These are phyloP conservation scores for Dendroctonus ponderosae DNA, from an alignment of 1,140 invertebrate species.

Conservation along the genomic window DNA sequence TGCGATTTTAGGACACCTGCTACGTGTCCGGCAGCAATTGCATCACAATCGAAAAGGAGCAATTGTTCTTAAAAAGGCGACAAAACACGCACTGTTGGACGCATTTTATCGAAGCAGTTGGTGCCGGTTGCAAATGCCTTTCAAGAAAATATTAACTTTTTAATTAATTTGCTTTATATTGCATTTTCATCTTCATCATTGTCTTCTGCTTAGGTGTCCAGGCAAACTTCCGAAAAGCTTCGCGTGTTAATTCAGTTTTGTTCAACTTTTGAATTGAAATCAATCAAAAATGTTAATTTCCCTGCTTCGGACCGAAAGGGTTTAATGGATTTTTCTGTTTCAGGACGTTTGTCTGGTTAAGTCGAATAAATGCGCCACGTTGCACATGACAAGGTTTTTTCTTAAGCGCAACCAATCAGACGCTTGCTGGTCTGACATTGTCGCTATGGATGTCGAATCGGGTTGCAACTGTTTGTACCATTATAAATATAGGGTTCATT, in stretches of 20 bases:
- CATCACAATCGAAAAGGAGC: constrained; percentile 30
- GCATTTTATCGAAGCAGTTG: constrained; percentile 27
- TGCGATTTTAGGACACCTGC: constrained; percentile 31
- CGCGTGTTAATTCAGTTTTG: too few species aligned
- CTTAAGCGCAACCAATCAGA: constrained; percentile 12
- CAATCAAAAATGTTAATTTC: too few species aligned
- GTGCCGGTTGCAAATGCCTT: constrained; percentile 38
- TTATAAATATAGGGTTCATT: constrained; percentile 32
- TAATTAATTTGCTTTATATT: too few species aligned
- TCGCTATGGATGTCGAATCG: constrained; percentile 20
- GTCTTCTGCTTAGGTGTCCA: too few species aligned
- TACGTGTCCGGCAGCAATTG: constrained; percentile 24
- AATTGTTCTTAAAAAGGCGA: constrained; percentile 32
- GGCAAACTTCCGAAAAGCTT: too few species aligned
- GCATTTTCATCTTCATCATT: too few species aligned
- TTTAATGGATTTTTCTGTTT: constrained; percentile 29
- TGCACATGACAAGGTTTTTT: constrained; percentile 33
- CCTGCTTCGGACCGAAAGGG: too few species aligned
- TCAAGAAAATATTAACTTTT: constrained; percentile 19
- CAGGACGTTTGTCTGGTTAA: constrained; percentile 35
- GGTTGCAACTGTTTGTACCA: constrained; percentile 35
- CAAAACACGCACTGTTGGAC: constrained; percentile 30
- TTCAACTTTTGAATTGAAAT: too few species aligned
- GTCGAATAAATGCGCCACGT: constrained; percentile 26
- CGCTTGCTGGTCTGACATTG: constrained; percentile 26